Evolutionary conservation across 2,888 invertebrate genomes (phyloP).

Genomic region (Protonemura montana): DNA sequence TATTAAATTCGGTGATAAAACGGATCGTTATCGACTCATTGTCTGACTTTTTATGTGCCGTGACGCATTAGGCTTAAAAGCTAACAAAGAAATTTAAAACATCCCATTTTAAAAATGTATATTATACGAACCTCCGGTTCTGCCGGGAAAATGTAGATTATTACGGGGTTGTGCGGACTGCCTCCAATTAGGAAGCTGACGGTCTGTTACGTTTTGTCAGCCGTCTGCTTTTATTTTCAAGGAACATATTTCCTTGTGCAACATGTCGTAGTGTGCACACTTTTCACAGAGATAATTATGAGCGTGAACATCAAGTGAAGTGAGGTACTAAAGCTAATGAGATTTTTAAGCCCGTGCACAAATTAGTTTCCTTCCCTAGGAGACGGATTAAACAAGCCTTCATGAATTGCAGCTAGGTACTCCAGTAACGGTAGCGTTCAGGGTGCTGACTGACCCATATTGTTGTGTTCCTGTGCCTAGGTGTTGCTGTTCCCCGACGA

Average conservation of each 20-base stretch:
- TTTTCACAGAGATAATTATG: conserved; percentile 12
- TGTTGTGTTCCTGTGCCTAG: conserved; percentile 58
- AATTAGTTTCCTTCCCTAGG: conserved; percentile 1
- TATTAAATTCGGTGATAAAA: too few relatives aligned
- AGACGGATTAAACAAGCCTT: background rate
- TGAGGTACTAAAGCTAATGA: conserved; percentile 12
- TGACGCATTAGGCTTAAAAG: too few relatives aligned
- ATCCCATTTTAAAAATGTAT: background rate
- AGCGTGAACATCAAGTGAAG: background rate
- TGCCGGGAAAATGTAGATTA: background rate
- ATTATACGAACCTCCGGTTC: background rate
- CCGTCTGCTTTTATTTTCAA: background rate
- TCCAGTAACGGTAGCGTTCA: background rate
- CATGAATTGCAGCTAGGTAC: background rate
- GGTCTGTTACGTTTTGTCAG: background rate
- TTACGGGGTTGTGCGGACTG: background rate
- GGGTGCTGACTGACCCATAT: background rate
- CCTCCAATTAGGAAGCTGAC: background rate
- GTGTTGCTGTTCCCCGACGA: conserved; percentile 87
- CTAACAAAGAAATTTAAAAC: too few relatives aligned
- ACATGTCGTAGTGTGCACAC: background rate
- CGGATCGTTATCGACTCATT: too few relatives aligned
- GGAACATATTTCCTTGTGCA: background rate
- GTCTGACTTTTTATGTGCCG: too few relatives aligned
- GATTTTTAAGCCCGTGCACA: background rate